A percentile compares a stretch with the other conserved stretches of the same genome.
These are phyloP conservation scores for Trichomycterus rosablanca DNA, from an alignment of 2,113 vertebrate genomes.

Conservation along the genomic window DNA sequence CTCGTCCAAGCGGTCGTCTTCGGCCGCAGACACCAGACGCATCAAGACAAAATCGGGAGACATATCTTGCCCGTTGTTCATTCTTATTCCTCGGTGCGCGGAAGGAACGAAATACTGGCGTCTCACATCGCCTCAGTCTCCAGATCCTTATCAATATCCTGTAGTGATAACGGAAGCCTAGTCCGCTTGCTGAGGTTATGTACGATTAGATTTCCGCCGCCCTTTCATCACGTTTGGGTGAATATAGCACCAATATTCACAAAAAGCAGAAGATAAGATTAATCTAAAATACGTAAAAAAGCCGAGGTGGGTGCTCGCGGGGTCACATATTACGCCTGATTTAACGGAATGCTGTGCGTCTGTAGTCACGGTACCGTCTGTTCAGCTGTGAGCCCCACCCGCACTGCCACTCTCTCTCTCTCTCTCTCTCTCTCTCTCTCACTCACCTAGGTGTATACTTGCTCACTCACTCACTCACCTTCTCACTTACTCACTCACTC, in stretches of 20 bases:
- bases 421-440: not conserved
- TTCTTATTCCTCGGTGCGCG: conserved; percentile 65
- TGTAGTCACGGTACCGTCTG: conserved; percentile 57
- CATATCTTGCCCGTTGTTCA: conserved; percentile 75
- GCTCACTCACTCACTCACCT: conserved; percentile 10
- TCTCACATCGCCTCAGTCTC: conserved; percentile 61
- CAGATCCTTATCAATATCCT: conserved; percentile 44
- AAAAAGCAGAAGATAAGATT: too few relatives aligned
- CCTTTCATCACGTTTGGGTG: conserved; percentile 48
- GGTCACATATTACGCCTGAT: conserved; percentile 61
- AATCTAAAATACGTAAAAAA: conserved; percentile 18
- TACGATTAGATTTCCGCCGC: conserved; percentile 48
- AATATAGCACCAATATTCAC: conserved; percentile 3
- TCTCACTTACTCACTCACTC: not conserved
- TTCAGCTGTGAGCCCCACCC: conserved; percentile 48
- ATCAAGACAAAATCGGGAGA: conserved; percentile 77
- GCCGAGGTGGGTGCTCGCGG: conserved; percentile 45
- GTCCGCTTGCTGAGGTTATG: conserved; percentile 50
- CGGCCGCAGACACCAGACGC: conserved; percentile 74
- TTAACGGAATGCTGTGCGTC: conserved; percentile 48
- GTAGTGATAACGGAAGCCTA: conserved; percentile 50
- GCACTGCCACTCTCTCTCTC: conserved; percentile 2
- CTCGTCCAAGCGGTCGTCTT: conserved; percentile 71
- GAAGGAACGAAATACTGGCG: conserved; percentile 51
- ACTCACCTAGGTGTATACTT: too few relatives aligned